Base-by-base conservation (phyloP, 2,888 invertebrate genomes). In the Ennomos fuscantarius region DNA sequence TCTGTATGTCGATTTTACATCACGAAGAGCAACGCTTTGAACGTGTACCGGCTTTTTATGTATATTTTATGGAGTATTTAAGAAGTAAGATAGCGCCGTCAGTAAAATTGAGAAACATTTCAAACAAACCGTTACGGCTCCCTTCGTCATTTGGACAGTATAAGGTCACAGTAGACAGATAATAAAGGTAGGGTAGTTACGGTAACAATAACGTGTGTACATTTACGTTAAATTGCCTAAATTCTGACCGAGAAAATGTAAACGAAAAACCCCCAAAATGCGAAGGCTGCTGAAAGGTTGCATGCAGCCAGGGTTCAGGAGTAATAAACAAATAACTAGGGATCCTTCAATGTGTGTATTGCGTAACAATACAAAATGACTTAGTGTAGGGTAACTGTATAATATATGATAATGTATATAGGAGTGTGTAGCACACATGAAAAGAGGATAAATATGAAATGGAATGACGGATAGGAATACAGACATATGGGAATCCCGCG, bases 381-480 rank as follows among this genome's bases (percentile, higher is more conserved):
- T n/a, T 24, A 24, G 24, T 24, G 24, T 24, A 24, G 24, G 6
- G 24, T 24, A 24, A 6, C 24, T 24, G 24, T 24, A 5, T 24
- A 24, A 24, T 24, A 24, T 24, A 24, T 15, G 15, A 24, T 24
- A 24, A 24, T 24, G 6, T 24, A 6, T 34, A 44, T 24, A 54
- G 9, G 24, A 43, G 44, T 36, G 39, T 44, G 55, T 44, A 39
- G 32, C 39, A 39, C 24, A 49, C 24, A 48, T 49, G 48, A 44
- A 55, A 55, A 43, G 9, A 44, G 35, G 40, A 50, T 55, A 45
- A 36, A 49, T 45, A 40, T 40, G 41, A 40, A 35, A 31, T 44
- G n/a, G 49, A 49, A 50, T 40, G 55, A 45, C 49, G 44, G 40
- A 50, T 50, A 50, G 34, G 44, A 55, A 55, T 48, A 37, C 44